Evolutionary conservation across 2,888 invertebrate species (phyloP).

Genomic region (Microctonus brassicae): DNA sequence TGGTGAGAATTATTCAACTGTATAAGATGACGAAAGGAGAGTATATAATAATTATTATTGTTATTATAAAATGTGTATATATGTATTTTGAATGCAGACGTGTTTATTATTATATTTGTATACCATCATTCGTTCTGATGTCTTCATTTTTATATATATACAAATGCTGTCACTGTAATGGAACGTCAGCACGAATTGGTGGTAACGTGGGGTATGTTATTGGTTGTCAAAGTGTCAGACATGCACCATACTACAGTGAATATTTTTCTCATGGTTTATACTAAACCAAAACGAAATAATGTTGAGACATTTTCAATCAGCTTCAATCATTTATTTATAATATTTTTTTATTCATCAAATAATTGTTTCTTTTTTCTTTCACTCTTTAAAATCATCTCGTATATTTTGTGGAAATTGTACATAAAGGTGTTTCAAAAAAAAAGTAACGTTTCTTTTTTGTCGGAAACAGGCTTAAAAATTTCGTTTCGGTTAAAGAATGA

Average conservation of each 20-base stretch:
- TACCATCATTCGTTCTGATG: background rate
- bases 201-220: conserved; percentile 38
- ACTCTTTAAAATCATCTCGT: too few species aligned
- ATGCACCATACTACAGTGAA: conserved; percentile 17
- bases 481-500: too few species aligned
- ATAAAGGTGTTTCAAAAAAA: too few species aligned
- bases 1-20: too few species aligned
- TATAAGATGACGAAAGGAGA: too few species aligned
- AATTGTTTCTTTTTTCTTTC: conserved; percentile 6
- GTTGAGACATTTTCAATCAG: background rate
- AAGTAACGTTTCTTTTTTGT: too few species aligned
- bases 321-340: too few species aligned
- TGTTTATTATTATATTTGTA: background rate
- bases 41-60: too few species aligned
- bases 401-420: too few species aligned
- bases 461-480: too few species aligned
- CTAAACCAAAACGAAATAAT: background rate
- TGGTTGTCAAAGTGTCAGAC: conserved; percentile 38
- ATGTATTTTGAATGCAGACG: background rate
- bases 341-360: background rate
- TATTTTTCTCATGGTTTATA: conserved; percentile 18
- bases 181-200: conserved; percentile 42
- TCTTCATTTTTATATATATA: background rate
- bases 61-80: too few species aligned
- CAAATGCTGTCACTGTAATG: conserved; percentile 36